phyloP scores from a whole-genome alignment of 1,140 invertebrate species.

The Ptiloglossa arizonensis region DNA sequence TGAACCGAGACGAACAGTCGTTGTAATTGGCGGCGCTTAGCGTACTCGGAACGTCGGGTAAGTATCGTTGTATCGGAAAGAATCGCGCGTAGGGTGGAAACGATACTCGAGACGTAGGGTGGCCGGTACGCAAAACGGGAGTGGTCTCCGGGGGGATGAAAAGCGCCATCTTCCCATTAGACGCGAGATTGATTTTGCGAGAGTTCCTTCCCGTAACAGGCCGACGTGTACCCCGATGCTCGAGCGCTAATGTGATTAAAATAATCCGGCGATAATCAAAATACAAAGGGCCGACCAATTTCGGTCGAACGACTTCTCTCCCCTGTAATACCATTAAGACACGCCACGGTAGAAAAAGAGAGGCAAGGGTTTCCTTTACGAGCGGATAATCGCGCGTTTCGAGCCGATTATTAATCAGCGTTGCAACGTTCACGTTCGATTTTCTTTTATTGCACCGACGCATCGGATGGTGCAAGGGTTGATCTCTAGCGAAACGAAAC shows the following conservation, averaged over 20 bases:
- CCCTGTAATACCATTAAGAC: constrained; percentile 47
- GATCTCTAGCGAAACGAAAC: no score
- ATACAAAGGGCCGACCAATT: constrained; percentile 61
- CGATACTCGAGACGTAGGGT: constrained; percentile 46
- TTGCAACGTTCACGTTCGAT: not conserved
- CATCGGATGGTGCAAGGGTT: not conserved
- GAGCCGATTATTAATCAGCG: constrained; percentile 38
- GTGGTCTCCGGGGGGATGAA: constrained; percentile 63
- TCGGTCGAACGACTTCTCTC: constrained; percentile 45
- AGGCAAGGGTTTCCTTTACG: constrained; percentile 34
- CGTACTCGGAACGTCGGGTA: not conserved
- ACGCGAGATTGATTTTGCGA: constrained; percentile 72
- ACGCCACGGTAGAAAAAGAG: constrained; percentile 9
- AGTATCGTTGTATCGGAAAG: constrained; percentile 28
- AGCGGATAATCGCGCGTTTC: constrained; percentile 30
- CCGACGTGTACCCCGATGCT: constrained; percentile 40
- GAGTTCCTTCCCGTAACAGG: constrained; percentile 60
- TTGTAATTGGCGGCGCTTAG: constrained; percentile 14
- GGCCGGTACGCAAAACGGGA: constrained; percentile 57
- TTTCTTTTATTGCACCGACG: not conserved
- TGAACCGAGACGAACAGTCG: not conserved
- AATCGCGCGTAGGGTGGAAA: constrained; percentile 20
- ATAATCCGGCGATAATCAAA: constrained; percentile 65
- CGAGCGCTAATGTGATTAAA: constrained; percentile 69
- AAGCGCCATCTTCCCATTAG: constrained; percentile 69